Evolutionary conservation across 1,140 invertebrate species (phyloP), one percentile per base, ranked within the genome.

Genomic region (Drosophila yakuba): DNA sequence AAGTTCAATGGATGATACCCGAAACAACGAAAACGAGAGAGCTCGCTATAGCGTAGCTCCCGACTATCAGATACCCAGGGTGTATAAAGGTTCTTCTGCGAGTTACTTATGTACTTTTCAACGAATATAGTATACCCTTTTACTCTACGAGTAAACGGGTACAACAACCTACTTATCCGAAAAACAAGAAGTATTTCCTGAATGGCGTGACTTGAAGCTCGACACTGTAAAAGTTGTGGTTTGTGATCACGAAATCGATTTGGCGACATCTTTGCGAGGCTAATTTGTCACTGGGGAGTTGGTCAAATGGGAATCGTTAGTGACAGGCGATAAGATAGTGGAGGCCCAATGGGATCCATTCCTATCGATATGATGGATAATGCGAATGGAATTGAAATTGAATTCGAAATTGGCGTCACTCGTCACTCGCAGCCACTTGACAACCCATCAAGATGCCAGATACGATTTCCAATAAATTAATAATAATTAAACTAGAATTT

Each of bases 401-500:
- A 35, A 44, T 11, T 44, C 25, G 23, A 79, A 62, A 54, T 62
- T 58, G 55, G 56, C 68, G 56, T 58, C 43, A 59, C 41, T 25
- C 56, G 52, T 38, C 43, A 59, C 41, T 25, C 56, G 52, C 44
- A 44, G 20, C 51, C 51, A 56, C 69, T 63, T 52, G 60, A 54
- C 36, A 47, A 6, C 20, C 66, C 17, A 56, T 59, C 32, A 52
- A 68, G 68, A 59, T 50, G 50, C 35, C n/a, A 58, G 38, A 74
- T 80, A 50, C 44, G 32, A 50, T 74, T 63, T 57, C 39, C 17
- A 63, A 57, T 71, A 63, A 76, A 76, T 84, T 76, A 75, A 59
- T 68, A 59, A 78, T 66, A 74, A 78, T 86, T 86, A 74, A 66
- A 86, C 64, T 78, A 72, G 32, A 52, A 50, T 88, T 82, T 85